These are phyloP conservation scores for Cremastobaeus sp. DNA, from an alignment of 2,888 invertebrate species.

Conservation along the genomic window DNA sequence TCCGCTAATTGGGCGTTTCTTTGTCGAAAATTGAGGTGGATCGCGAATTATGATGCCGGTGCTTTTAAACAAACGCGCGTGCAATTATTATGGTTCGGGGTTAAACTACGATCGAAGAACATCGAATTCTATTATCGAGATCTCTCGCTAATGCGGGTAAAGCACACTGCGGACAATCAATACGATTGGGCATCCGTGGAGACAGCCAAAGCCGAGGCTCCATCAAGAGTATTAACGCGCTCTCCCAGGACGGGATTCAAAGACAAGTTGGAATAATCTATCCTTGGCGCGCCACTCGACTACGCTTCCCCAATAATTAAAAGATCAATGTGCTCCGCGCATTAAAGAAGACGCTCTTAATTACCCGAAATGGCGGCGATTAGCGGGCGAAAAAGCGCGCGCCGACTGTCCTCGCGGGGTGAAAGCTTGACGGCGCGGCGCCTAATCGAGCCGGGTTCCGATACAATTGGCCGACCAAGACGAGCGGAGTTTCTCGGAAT, in stretches of 20 bases:
- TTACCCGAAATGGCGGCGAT: too few relatives aligned
- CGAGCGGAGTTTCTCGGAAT: too few relatives aligned
- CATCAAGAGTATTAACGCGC: conserved; percentile 61
- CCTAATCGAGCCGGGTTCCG: too few relatives aligned
- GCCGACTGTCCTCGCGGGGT: too few relatives aligned
- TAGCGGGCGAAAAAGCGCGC: too few relatives aligned
- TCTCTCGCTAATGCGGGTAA: conserved; percentile 59
- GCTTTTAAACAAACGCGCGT: conserved; percentile 24
- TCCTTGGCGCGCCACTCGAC: conserved; percentile 19
- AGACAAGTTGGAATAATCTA: conserved; percentile 45
- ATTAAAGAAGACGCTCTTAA: conserved; percentile 35
- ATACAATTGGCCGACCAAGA: too few relatives aligned
- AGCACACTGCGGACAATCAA: conserved; percentile 61
- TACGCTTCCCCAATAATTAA: conserved; percentile 43
- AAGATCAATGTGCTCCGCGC: conserved; percentile 27
- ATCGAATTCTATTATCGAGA: conserved; percentile 61
- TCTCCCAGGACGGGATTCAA: conserved; percentile 51
- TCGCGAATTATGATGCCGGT: not conserved
- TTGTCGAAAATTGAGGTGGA: not conserved
- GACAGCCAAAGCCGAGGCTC: conserved; percentile 58
- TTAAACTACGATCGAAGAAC: conserved; percentile 46
- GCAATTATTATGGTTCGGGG: conserved; percentile 36
- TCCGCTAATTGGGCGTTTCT: conserved; percentile 23
- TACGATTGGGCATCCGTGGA: conserved; percentile 60
- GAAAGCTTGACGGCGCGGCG: too few relatives aligned